Conservation (phyloP, 2,888 invertebrate genomes). For the Acanthosepion esculentum region DNA sequence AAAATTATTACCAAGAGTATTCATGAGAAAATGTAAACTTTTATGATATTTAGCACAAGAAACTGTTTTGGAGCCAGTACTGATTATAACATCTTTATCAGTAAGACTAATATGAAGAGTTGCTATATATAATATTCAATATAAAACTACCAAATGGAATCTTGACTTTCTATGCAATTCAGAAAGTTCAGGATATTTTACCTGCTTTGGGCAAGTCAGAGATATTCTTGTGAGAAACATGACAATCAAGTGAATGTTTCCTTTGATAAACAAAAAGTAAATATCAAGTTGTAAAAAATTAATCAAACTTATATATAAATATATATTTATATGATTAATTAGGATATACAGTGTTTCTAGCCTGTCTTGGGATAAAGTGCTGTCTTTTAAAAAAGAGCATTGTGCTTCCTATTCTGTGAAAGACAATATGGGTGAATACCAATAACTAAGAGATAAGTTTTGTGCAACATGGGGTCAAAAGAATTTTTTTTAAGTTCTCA, state of each 20-base stretch:
- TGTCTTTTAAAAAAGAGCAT: not conserved
- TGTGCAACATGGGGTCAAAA: not conserved
- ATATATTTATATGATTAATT: not conserved
- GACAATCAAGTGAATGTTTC: not conserved
- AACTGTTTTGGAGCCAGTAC: no score
- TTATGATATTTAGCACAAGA: no score
- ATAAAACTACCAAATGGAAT: no score
- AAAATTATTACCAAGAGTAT: no score
- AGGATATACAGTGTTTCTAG: not conserved
- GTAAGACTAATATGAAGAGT: no score
- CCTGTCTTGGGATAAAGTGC: not conserved
- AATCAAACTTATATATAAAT: not conserved
- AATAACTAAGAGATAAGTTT: not conserved
- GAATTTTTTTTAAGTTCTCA: not conserved
- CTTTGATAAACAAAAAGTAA: not conserved
- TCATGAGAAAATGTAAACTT: no score
- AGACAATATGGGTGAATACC: not conserved
- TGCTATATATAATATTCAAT: not conserved
- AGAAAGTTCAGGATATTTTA: not conserved
- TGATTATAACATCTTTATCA: no score
- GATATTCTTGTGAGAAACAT: not conserved
- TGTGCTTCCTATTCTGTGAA: not conserved
- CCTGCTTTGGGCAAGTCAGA: not conserved
- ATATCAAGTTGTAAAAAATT: not conserved
- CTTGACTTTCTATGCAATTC: not conserved